Evolutionary conservation across 2,797 vertebrate species (phyloP).

Genomic region (Enoplosus armatus): DNA sequence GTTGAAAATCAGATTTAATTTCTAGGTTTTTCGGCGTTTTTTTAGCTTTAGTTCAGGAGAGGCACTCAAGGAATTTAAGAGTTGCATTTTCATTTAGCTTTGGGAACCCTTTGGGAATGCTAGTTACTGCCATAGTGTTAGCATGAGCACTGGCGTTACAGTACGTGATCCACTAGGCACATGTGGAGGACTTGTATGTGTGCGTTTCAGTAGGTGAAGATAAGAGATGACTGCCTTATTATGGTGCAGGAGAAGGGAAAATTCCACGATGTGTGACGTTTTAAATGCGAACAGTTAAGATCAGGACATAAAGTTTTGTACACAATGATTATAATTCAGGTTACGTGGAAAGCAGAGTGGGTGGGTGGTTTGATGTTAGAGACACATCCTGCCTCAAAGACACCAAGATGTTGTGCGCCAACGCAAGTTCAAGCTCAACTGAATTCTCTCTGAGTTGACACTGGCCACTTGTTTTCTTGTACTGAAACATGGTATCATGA

Average conservation of each 20-base stretch:
- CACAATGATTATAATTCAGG: conserved; percentile 45
- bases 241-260: background rate
- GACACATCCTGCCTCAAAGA: conserved; percentile 65
- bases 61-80: background rate
- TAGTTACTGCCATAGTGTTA: background rate
- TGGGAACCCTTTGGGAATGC: background rate
- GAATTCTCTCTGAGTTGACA: conserved; percentile 22
- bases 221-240: background rate
- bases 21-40: background rate
- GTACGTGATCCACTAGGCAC: background rate
- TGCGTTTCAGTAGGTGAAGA: background rate
- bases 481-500: background rate
- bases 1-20: background rate
- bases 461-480: background rate
- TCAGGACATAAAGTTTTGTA: conserved; percentile 13
- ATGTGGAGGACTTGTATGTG: background rate
- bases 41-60: background rate
- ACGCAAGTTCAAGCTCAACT: conserved; percentile 43
- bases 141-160: background rate
- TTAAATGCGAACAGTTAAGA: background rate
- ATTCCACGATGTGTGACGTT: conserved; percentile 6
- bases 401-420: conserved; percentile 34
- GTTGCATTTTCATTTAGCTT: background rate
- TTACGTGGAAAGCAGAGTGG: conserved; percentile 69
- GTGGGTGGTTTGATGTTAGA: conserved; percentile 70